A percentile compares a stretch with the other conserved stretches of the same genome.
Conservation (phyloP, 2,113 vertebrate species). For the Phycodurus eques region DNA sequence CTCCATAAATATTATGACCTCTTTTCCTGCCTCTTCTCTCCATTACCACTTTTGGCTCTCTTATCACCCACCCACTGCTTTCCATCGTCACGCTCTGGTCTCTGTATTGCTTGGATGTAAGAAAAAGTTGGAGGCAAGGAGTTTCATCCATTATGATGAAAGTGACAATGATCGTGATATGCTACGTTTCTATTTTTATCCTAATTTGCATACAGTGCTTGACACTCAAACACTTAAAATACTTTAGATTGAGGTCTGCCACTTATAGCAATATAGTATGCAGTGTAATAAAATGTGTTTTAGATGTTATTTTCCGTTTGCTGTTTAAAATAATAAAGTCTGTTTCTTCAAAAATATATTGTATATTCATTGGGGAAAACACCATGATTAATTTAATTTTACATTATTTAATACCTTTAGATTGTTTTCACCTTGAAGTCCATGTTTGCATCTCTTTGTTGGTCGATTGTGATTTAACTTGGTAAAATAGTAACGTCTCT, state of each 20-base stretch:
- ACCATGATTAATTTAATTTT: background rate
- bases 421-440: background rate
- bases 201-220: constrained; percentile 11
- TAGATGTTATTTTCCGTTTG: background rate
- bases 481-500: background rate
- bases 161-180: constrained; percentile 1
- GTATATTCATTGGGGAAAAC: background rate
- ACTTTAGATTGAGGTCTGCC: background rate
- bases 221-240: constrained; percentile 1
- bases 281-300: background rate
- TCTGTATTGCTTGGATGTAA: constrained; percentile 23
- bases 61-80: background rate
- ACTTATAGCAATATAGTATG: background rate
- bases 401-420: background rate
- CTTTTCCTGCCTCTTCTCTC: constrained; percentile 1
- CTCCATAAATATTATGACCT: constrained; percentile 4
- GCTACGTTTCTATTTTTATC: constrained; percentile 21
- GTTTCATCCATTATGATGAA: constrained; percentile 21
- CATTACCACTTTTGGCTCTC: background rate
- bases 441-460: background rate
- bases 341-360: background rate
- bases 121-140: constrained; percentile 22
- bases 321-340: background rate
- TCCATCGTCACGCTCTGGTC: constrained; percentile 13
- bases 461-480: background rate